Evolutionary conservation across 2,888 invertebrate species (phyloP).

Genomic region (Pachydiplax longipennis): DNA sequence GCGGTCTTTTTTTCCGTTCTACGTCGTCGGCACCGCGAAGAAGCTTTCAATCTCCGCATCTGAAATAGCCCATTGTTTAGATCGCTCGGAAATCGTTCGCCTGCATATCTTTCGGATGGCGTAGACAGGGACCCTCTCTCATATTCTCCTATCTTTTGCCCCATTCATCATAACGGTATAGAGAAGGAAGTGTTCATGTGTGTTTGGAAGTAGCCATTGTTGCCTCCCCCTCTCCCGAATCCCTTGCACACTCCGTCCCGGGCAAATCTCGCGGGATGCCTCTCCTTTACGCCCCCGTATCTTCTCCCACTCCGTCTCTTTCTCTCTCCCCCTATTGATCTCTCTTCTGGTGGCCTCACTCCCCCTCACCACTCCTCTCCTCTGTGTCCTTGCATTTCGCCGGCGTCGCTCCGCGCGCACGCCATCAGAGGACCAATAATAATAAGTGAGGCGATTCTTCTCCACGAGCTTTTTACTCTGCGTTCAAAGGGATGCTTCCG

Average conservation of each 20-base stretch:
- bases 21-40: background rate
- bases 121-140: background rate
- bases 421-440: background rate
- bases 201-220: slow-evolving; percentile 16
- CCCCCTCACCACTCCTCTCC: background rate
- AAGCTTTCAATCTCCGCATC: slow-evolving; percentile 30
- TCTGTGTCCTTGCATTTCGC: background rate
- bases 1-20: background rate
- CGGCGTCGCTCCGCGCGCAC: background rate
- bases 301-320: background rate
- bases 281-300: background rate
- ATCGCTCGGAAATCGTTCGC: background rate
- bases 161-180: slow-evolving; percentile 20
- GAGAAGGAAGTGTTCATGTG: slow-evolving; percentile 22
- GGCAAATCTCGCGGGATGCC: slow-evolving; percentile 37
- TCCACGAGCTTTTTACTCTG: too few species aligned
- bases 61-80: slow-evolving; percentile 34
- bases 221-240: background rate
- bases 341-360: background rate
- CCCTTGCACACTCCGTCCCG: slow-evolving; percentile 16
- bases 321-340: background rate
- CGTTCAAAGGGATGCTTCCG: too few species aligned
- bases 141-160: background rate
- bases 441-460: too few species aligned
- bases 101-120: background rate